A percentile compares a stretch with the other conserved stretches of the same genome.
Evolutionary conservation across 2,888 invertebrate genomes (phyloP).

Genomic region (Petrolisthes cinctipes): DNA sequence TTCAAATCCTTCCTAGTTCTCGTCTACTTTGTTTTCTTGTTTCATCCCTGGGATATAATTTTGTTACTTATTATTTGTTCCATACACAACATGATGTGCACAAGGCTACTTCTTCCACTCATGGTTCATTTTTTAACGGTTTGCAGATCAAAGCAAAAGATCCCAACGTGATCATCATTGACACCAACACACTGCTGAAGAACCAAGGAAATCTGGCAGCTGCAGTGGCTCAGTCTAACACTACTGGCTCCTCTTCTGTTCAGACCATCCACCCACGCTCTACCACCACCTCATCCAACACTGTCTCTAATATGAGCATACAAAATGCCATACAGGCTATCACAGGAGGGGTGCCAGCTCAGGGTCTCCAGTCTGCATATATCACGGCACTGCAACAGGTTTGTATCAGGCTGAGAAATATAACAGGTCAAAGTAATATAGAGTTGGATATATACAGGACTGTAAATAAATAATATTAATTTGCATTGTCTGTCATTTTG

Average conservation of each 20-base stretch:
- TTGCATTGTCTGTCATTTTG: no score
- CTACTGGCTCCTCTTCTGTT: constrained; percentile 67
- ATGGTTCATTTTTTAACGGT: neutral
- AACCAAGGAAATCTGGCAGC: constrained; percentile 73
- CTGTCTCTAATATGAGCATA: constrained; percentile 47
- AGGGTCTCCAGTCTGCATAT: constrained; percentile 63
- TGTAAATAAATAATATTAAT: no score
- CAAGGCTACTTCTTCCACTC: no score
- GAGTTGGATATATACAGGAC: no score
- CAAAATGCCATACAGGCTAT: constrained; percentile 65
- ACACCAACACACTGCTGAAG: constrained; percentile 80
- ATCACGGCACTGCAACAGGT: constrained; percentile 65
- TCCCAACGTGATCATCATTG: constrained; percentile 81
- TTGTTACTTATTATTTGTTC: no score
- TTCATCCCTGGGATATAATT: no score
- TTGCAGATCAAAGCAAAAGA: constrained; percentile 69
- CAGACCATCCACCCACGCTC: constrained; percentile 68
- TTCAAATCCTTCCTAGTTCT: no score
- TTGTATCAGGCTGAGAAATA: neutral
- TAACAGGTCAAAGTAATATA: no score
- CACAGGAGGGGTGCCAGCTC: constrained; percentile 63
- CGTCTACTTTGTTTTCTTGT: no score
- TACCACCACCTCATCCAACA: constrained; percentile 27
- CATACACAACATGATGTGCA: no score
- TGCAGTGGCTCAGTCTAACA: constrained; percentile 69